Evolutionary conservation across 2,888 invertebrate species (phyloP).

Genomic region (Notodonta dromedarius): DNA sequence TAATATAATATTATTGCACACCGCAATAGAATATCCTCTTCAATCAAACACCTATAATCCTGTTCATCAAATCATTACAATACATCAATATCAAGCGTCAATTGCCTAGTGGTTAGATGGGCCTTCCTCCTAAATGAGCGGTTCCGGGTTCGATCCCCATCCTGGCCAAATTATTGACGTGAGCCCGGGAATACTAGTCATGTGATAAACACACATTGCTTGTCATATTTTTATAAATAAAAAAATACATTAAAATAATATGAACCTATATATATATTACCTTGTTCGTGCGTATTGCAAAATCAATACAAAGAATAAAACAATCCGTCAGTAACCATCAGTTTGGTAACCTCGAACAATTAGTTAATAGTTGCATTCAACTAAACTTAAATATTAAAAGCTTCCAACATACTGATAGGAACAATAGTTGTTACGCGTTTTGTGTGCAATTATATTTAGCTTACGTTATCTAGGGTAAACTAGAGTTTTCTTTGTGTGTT

Average conservation of each 20-base stretch:
- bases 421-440: constrained; percentile 32
- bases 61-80: no score
- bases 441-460: constrained; percentile 24
- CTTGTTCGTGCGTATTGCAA: constrained; percentile 25
- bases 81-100: no score
- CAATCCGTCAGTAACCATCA: constrained; percentile 23
- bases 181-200: no score
- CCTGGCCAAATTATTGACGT: no score
- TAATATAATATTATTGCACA: no score
- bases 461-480: constrained; percentile 12
- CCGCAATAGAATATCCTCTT: no score
- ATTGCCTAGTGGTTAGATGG: no score
- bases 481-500: neutral
- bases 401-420: constrained; percentile 34
- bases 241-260: neutral
- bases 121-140: no score
- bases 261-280: neutral
- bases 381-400: constrained; percentile 45
- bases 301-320: constrained; percentile 21
- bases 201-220: no score
- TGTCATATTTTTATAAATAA: neutral
- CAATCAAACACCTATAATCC: no score
- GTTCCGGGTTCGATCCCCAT: no score
- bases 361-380: constrained; percentile 33
- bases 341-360: constrained; percentile 25